Percentiles rank a stretch among this genome's conserved stretches.
Evolutionary conservation across 2,888 invertebrate species (phyloP).

Genomic region (Hydrotaea diabolus): DNA sequence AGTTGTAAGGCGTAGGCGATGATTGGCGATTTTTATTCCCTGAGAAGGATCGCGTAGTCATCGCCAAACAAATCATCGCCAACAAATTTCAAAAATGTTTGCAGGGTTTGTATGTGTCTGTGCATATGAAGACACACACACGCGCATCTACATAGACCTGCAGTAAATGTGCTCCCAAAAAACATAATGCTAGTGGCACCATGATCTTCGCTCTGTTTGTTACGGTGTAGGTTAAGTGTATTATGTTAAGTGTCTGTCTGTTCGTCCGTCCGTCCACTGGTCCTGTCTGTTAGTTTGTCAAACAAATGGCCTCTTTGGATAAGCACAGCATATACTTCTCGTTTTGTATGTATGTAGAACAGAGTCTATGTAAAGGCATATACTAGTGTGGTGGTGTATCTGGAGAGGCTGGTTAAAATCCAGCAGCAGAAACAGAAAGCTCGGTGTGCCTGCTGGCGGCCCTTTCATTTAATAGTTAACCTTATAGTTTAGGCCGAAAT

Average conservation of each 20-base stretch:
- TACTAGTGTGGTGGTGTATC: neutral
- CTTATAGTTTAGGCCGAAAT: too few relatives aligned
- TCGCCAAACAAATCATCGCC: too few relatives aligned
- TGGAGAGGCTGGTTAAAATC: neutral
- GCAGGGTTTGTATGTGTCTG: too few relatives aligned
- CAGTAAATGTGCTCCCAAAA: neutral
- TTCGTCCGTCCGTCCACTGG: neutral
- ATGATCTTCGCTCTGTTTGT: slow-evolving; percentile 26
- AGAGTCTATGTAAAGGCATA: neutral
- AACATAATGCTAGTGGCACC: slow-evolving; percentile 17
- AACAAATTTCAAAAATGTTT: too few relatives aligned
- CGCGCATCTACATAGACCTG: neutral
- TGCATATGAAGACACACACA: neutral
- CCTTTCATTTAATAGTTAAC: too few relatives aligned
- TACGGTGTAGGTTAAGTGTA: slow-evolving; percentile 30
- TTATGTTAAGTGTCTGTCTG: slow-evolving; percentile 21
- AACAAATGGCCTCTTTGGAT: slow-evolving; percentile 19
- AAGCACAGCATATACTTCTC: neutral
- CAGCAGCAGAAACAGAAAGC: too few relatives aligned
- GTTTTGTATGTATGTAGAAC: neutral
- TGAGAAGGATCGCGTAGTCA: too few relatives aligned
- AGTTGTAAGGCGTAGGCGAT: too few relatives aligned
- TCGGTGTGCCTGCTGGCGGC: too few relatives aligned
- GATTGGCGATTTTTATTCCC: too few relatives aligned
- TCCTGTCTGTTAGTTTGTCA: slow-evolving; percentile 6